Percentiles rank a stretch among this genome's conserved stretches.
Evolutionary conservation across 2,888 invertebrate genomes (phyloP).

Genomic region (Leucozona laternaria): DNA sequence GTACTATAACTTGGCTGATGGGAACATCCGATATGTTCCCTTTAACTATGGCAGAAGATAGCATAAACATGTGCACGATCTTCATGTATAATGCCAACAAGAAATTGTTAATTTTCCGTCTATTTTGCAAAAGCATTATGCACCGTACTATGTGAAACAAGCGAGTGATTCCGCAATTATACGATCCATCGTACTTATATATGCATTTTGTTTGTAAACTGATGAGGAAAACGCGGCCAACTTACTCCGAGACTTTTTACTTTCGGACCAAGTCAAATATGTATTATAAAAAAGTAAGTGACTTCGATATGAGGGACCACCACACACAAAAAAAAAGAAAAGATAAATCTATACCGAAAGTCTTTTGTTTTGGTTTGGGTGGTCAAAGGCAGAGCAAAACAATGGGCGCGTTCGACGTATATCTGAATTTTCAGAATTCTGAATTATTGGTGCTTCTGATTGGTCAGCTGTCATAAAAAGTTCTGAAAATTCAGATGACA

Average conservation of each 20-base stretch:
- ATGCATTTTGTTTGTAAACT: not conserved
- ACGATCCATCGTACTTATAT: not conserved
- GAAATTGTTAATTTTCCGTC: not conserved
- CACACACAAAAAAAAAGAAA: not conserved
- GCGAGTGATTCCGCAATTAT: too few relatives aligned
- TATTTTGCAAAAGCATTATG: not conserved
- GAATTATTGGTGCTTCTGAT: too few relatives aligned
- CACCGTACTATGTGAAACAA: not conserved
- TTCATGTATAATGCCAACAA: not conserved
- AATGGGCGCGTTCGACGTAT: too few relatives aligned
- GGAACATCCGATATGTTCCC: not conserved
- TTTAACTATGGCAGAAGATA: not conserved
- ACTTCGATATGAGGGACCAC: slow-evolving; percentile 19
- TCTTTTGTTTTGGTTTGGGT: not conserved
- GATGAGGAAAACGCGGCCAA: not conserved
- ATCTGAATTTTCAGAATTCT: too few relatives aligned
- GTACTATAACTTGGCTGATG: not conserved
- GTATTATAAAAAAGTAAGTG: slow-evolving; percentile 46
- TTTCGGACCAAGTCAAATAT: slow-evolving; percentile 53
- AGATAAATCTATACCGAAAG: too few relatives aligned
- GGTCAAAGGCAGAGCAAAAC: not conserved
- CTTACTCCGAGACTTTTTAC: slow-evolving; percentile 27
- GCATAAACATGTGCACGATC: not conserved
- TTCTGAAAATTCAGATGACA: too few relatives aligned
- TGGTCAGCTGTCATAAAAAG: too few relatives aligned